Base-by-base conservation (phyloP, 2,888 invertebrate genomes). In the Congeria kusceri region DNA sequence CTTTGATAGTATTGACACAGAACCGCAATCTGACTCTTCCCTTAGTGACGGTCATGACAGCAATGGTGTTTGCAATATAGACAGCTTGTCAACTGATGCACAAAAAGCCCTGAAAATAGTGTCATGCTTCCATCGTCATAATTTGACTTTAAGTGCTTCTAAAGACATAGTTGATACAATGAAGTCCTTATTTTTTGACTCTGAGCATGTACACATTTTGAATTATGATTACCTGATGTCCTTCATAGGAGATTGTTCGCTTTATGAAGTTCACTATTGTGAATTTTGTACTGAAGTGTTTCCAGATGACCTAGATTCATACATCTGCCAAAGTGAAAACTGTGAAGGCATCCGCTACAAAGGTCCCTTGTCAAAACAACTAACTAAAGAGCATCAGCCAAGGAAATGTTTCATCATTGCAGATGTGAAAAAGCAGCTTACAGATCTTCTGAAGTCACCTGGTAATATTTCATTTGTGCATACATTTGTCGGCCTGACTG, bases 261-360 rank as follows among this genome's bases (percentile, higher is more conserved):
- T 70, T 18, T 20, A 65, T 28, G 69, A 72, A 63, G 57, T 77
- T n/a, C 72, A 72, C 56, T 77, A 74, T 65, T 78, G 78, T 61
- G 57, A 28, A 70, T 18, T 74, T 7, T 78, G 78, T 59, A 69
- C 28, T 47, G 61, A 58, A 46, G 47, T 70, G 28, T 78, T 74
- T 69, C 73, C 73, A 66, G 28, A 64, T 1, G 69, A 78, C 47
- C 0, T 9, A 65, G 28, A 78, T 70, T 46, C n/a, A 15, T 74
- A 57, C 27, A 20, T 27, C n/a, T 80, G 76, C 46, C 7, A 3
- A 25, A 68, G 59, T n/a, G 15, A 15, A 44, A 65, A 77, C 59
- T 80, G 80, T 61, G 32, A 68, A 28, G 68, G 68, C 28, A 46
- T 59, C 46, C 59, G 68, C 3, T 68, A 59, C 59, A 68, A 68